Base-by-base conservation (phyloP, 1,140 invertebrate genomes). In the Macrobrachium rosenbergii region DNA sequence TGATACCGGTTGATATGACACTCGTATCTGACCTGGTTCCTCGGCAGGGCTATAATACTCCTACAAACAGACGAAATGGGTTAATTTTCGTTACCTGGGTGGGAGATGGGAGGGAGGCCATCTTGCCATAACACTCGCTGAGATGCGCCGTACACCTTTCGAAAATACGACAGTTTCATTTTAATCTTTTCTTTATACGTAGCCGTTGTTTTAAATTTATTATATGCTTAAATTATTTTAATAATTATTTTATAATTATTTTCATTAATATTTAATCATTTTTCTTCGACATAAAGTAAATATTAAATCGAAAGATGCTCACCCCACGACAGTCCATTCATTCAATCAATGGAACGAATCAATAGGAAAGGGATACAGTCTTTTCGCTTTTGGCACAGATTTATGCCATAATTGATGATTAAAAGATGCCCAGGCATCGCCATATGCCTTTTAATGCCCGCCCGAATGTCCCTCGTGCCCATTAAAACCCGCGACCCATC, bases 81-180 rank as follows among this genome's bases (percentile, higher is more conserved):
- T 17, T n/a, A 87, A 63, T 52, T 81, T 17, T 28, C 52, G 7
- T 11, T 87, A 87, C 85, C 85, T 87, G 85, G 85, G 85, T 87
- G 85, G 85, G 85, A 81, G 85, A 87, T 75, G 85, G 85, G 63
- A 87, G 85, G 64, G 85, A 87, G 79, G 85, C 85, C 85, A 87
- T 87, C 85, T 87, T 87, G 85, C 85, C 85, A 87, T 87, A 87
- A 87, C 85, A 87, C 78, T 87, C 67, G 79, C 21, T 80, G 62
- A 75, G 63, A 75, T 45, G 17, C 11, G 17, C 60, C 8, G 21
- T 21, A 21, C 67, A 64, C 23, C 58, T 86, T 81, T 45, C 16
- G 16, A 63, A 82, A 58, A 16, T 78, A 77, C n/a, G 64, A 14
- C 63, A 43, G n/a, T 64, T 64, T n/a, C 64, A 10, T 6, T 78